Percentiles rank a stretch among this genome's conserved stretches.
phyloP scores from a whole-genome alignment of 2,888 invertebrate genomes.

The Pomacea canaliculata region DNA sequence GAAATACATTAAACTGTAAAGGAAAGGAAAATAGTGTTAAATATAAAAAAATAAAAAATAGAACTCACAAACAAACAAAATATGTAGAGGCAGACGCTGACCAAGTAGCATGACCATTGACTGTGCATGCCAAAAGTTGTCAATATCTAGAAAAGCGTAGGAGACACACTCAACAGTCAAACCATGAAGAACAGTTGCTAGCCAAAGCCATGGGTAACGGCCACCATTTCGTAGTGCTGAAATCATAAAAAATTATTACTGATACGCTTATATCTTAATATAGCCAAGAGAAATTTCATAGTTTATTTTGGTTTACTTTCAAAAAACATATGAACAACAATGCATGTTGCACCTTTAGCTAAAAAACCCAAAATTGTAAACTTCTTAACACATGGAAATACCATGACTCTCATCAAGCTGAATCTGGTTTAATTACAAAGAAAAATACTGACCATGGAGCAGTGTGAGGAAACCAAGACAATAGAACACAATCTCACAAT shows the following conservation, averaged over 20 bases:
- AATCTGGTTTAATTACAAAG: too few species aligned
- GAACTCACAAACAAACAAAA: conserved; percentile 79
- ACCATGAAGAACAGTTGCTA: conserved; percentile 81
- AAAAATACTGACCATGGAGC: conserved; percentile 75
- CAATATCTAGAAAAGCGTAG: conserved; percentile 80
- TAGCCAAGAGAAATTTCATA: background rate
- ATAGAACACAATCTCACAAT: conserved; percentile 75
- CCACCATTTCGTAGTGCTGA: conserved; percentile 80
- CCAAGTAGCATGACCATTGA: conserved; percentile 81
- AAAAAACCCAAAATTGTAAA: too few species aligned
- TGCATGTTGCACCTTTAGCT: background rate
- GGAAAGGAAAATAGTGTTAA: too few species aligned
- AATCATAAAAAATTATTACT: conserved; percentile 27
- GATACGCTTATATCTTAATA: background rate
- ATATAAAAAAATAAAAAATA: too few species aligned
- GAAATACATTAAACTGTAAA: too few species aligned
- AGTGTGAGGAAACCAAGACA: conserved; percentile 78
- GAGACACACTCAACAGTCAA: conserved; percentile 80
- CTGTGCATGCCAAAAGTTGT: conserved; percentile 89
- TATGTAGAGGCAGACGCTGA: conserved; percentile 80
- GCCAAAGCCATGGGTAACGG: conserved; percentile 82
- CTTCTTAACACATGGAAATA: too few species aligned
- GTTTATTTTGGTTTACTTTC: background rate
- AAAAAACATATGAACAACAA: background rate
- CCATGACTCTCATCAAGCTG: too few species aligned